A percentile compares a stretch with the other conserved stretches of the same genome.
Evolutionary conservation across 2,888 invertebrate genomes (phyloP).

Genomic region (Ophioninae sp.): DNA sequence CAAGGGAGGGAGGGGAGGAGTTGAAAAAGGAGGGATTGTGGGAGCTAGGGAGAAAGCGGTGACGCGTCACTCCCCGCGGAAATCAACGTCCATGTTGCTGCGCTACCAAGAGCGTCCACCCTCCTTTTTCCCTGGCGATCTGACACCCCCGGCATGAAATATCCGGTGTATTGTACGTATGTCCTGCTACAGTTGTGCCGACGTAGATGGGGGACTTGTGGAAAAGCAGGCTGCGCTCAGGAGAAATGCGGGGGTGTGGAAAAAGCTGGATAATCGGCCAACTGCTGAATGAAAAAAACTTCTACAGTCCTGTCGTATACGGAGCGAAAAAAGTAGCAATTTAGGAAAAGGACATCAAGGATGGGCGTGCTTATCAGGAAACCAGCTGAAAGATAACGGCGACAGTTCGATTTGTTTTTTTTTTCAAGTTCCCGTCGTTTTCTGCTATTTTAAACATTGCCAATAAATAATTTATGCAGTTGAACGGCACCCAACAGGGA

Average conservation of each 20-base stretch:
- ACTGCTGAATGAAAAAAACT: constrained; percentile 52
- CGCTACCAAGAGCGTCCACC: constrained; percentile 64
- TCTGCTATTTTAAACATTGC: too few species aligned
- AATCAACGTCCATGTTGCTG: constrained; percentile 73
- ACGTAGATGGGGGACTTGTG: constrained; percentile 58
- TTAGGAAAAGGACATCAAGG: constrained; percentile 32
- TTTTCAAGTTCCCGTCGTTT: too few species aligned
- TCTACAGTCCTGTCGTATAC: constrained; percentile 26
- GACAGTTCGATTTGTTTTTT: too few species aligned
- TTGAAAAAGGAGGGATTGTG: constrained; percentile 4
- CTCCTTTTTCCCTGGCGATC: constrained; percentile 50
- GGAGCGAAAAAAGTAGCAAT: constrained; percentile 25
- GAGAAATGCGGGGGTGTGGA: constrained; percentile 10
- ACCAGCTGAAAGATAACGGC: too few species aligned
- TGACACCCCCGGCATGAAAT: constrained; percentile 67
- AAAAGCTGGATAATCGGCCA: constrained; percentile 46
- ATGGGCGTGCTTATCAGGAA: background rate
- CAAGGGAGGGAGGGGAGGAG: background rate
- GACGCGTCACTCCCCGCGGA: constrained; percentile 76
- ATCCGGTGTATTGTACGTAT: constrained; percentile 74
- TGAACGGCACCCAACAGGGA: too few species aligned
- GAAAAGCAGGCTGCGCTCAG: background rate
- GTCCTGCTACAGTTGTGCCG: constrained; percentile 63
- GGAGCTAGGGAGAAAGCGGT: constrained; percentile 58
- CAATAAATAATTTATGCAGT: too few species aligned